phyloP scores from a whole-genome alignment of 2,888 invertebrate genomes.

The Lottia gigantea region DNA sequence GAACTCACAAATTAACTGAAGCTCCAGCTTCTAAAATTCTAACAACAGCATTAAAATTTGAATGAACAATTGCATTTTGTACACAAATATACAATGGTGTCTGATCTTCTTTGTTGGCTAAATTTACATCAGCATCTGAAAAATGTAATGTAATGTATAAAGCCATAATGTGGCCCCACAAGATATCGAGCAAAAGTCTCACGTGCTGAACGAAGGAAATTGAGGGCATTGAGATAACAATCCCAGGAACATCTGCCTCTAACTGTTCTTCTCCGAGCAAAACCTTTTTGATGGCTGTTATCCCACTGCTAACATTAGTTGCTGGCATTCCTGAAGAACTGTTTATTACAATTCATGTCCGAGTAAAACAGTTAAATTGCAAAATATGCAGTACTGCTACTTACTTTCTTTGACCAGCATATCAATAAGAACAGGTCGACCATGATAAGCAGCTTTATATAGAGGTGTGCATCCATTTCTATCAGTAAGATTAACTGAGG shows the following conservation, averaged over 20 bases:
- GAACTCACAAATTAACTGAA: conserved; percentile 61
- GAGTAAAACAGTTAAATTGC: too few relatives aligned
- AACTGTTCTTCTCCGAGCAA: too few relatives aligned
- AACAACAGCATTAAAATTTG: conserved; percentile 62
- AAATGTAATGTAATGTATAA: conserved; percentile 14
- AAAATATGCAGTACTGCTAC: too few relatives aligned
- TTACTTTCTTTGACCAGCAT: conserved; percentile 57
- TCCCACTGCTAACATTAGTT: too few relatives aligned
- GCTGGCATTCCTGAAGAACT: too few relatives aligned
- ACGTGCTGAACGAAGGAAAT: too few relatives aligned
- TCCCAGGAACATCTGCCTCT: too few relatives aligned
- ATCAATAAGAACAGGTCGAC: conserved; percentile 55
- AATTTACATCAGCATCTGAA: conserved; percentile 67
- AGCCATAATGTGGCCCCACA: too few relatives aligned
- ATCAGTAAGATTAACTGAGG: conserved; percentile 65
- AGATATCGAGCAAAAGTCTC: too few relatives aligned
- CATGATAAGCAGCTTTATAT: conserved; percentile 68
- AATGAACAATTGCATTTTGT: conserved; percentile 68
- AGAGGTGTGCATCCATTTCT: conserved; percentile 66
- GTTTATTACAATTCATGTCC: too few relatives aligned
- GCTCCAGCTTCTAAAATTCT: conserved; percentile 62
- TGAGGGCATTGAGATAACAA: too few relatives aligned
- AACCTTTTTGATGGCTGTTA: too few relatives aligned
- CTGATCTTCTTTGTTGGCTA: conserved; percentile 65
- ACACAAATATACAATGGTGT: conserved; percentile 69